Evolutionary conservation across 2,888 invertebrate species (phyloP), one percentile per base, ranked within the genome.

Genomic region (Cephus rjabovi): DNA sequence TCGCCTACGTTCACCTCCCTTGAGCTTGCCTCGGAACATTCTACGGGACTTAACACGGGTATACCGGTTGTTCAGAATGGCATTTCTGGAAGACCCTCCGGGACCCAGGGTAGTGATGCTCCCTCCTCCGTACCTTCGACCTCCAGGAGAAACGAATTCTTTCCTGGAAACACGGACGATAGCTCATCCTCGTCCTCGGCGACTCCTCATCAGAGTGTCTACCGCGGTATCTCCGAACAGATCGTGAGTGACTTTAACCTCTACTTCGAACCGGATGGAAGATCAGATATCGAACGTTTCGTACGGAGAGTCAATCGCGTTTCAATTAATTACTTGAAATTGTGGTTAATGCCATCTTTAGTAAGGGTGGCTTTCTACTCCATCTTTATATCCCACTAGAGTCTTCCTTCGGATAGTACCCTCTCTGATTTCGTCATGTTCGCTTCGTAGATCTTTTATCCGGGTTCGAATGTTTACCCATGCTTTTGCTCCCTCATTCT

Each of bases 21-120:
- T 83, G 69, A 82, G 84, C 30, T 79, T 73, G 73, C 81, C 68
- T 40, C 33, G 79, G 79, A 33, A 84, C 85, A 56, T 86, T 85
- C 77, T 30, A 73, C 69, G 11, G 73, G 68, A 56, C 71, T 77
- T 81, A 80, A 73, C 9, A 23, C 56, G 56, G 56, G 56, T 56
- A 56, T 56, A 70, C 80, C 83, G 80, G 73, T 81, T 4, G 74
- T 84, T 34, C 85, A 80, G 83, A 91, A 86, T 85, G 90, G 78
- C 87, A 90, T 92, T 86, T 88, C 85, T 85, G 90, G 86, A 84
- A 89, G 87, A 88, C 91, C 81, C 83, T 89, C 85, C 34, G 86
- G 82, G 75, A 85, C 74, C 79, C 90, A 87, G 77, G 85, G 84
- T 30, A 89, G 88, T 71, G 90, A 91, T 73, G 82, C 86, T 4